Evolutionary conservation across 2,113 vertebrate genomes (phyloP).

Genomic region (Hypanus sabinus): DNA sequence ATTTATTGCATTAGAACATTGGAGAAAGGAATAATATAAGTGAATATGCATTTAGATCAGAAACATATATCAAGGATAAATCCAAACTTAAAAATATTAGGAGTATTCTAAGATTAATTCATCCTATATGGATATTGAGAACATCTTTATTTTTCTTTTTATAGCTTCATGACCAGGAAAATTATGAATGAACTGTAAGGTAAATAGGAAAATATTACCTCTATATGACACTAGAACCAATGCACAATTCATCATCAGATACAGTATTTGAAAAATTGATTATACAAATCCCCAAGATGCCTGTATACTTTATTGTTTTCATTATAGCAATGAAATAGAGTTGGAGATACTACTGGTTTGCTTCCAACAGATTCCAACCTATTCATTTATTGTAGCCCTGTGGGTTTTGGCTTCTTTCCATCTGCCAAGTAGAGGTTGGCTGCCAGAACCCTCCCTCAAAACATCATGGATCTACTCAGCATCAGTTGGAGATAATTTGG

Average conservation of each 20-base stretch:
- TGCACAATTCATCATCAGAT: not conserved
- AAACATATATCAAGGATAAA: not conserved
- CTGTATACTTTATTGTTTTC: constrained; percentile 45
- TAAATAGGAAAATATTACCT: not conserved
- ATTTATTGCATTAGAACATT: not conserved
- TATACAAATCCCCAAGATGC: constrained; percentile 40
- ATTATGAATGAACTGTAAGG: not conserved
- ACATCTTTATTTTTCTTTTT: not conserved
- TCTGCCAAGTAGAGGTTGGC: constrained; percentile 58
- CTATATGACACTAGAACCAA: not conserved
- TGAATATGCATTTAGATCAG: not conserved
- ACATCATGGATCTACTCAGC: constrained; percentile 66
- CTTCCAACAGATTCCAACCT: constrained; percentile 47
- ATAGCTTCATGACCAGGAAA: not conserved
- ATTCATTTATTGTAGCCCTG: constrained; percentile 51
- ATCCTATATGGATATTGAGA: not conserved
- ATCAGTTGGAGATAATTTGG: constrained; percentile 68
- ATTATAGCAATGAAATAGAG: constrained; percentile 56
- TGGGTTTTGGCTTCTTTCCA: constrained; percentile 66
- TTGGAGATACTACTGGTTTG: constrained; percentile 55
- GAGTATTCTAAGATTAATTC: not conserved
- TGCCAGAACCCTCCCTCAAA: constrained; percentile 67
- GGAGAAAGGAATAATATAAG: not conserved
- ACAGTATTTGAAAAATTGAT: constrained; percentile 31
- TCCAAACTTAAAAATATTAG: not conserved